phyloP scores from a whole-genome alignment of 2,888 invertebrate species.

The Monoplex corrugatus region DNA sequence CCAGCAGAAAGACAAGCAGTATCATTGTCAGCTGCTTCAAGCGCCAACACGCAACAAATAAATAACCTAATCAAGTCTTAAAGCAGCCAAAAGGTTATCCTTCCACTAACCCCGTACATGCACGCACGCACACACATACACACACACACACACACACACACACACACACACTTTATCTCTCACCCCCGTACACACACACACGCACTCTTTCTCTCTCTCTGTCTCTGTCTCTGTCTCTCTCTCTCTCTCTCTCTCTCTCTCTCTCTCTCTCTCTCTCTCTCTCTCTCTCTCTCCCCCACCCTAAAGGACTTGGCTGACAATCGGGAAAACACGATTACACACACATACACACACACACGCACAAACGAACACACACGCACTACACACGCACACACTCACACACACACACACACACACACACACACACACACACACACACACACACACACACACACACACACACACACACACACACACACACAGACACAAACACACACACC shows the following conservation, averaged over 20 bases:
- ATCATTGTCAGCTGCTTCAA: too few relatives aligned
- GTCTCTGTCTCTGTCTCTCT: background rate
- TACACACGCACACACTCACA: background rate
- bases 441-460: conserved; percentile 33
- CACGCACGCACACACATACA: background rate
- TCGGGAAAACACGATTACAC: background rate
- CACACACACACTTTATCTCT: background rate
- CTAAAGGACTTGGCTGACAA: background rate
- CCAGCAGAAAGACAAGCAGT: too few relatives aligned
- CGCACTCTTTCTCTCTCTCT: background rate
- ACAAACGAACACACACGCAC: background rate
- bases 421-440: conserved; percentile 17
- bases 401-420: background rate
- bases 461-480: conserved; percentile 17
- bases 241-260: background rate
- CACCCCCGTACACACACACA: background rate
- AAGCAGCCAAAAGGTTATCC: too few relatives aligned
- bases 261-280: too few relatives aligned
- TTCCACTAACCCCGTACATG: too few relatives aligned
- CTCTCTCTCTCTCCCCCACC: background rate
- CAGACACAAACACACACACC: background rate
- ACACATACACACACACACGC: background rate
- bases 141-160: background rate
- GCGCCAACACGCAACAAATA: too few relatives aligned
- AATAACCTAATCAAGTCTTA: too few relatives aligned